These are phyloP conservation scores for Physella acuta DNA, from an alignment of 1,140 invertebrate genomes.

Conservation along the genomic window DNA sequence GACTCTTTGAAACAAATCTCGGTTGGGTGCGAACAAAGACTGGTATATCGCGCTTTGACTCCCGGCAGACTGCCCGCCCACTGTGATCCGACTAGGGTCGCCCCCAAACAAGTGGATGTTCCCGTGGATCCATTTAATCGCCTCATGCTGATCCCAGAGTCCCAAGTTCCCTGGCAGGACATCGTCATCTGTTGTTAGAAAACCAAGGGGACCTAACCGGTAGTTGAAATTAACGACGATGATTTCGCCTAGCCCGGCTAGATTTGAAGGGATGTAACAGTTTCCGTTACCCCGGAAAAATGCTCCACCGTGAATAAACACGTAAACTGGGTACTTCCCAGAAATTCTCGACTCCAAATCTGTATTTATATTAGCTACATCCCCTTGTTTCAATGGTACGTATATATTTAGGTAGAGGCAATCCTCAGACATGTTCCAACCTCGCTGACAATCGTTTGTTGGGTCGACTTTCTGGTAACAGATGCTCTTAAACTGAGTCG, in stretches of 20 bases:
- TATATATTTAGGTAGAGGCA: constrained; percentile 1
- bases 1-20: background rate
- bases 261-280: background rate
- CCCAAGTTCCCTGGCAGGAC: constrained; percentile 63
- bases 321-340: background rate
- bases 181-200: constrained; percentile 32
- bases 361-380: background rate
- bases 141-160: constrained; percentile 83
- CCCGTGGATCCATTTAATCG: constrained; percentile 75
- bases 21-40: background rate
- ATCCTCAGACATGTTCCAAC: background rate
- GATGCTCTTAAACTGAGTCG: background rate
- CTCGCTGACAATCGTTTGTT: background rate
- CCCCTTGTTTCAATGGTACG: background rate
- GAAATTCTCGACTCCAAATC: background rate
- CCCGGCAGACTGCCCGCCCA: constrained; percentile 46
- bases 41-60: background rate
- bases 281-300: background rate
- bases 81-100: constrained; percentile 34
- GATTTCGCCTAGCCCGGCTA: constrained; percentile 39
- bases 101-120: constrained; percentile 47
- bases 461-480: background rate
- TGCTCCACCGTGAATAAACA: background rate
- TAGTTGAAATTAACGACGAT: constrained; percentile 64
- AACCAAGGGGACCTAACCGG: constrained; percentile 60